Percentiles rank a stretch among this genome's conserved stretches.
These are phyloP conservation scores for Amblyraja radiata DNA, from an alignment of 2,797 vertebrate genomes.

Conservation along the genomic window DNA sequence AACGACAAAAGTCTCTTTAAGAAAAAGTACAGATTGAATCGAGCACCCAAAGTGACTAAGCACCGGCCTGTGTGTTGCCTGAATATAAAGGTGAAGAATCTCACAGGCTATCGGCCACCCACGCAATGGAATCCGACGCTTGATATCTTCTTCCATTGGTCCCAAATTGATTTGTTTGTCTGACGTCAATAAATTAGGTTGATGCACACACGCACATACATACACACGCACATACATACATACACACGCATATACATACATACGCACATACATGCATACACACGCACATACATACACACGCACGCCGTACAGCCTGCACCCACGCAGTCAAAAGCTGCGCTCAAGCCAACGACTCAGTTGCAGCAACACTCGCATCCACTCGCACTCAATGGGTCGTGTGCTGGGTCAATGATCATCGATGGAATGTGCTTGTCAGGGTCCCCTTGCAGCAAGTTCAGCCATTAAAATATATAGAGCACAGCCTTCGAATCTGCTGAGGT, in stretches of 20 bases:
- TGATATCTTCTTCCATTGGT: not conserved
- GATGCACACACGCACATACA: not conserved
- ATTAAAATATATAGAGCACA: slow-evolving; percentile 42
- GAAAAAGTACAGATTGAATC: not conserved
- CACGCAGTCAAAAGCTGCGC: not conserved
- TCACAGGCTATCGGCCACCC: not conserved
- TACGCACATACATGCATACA: not conserved
- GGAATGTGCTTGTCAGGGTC: slow-evolving; percentile 1
- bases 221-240: not conserved
- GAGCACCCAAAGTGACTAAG: not conserved
- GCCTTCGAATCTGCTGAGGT: slow-evolving; percentile 44
- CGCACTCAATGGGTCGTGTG: not conserved
- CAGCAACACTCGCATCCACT: not conserved
- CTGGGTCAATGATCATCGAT: not conserved
- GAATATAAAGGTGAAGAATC: not conserved
- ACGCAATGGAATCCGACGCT: not conserved
- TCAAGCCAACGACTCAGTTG: not conserved
- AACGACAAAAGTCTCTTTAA: not conserved
- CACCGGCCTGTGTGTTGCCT: not conserved
- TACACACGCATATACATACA: too few species aligned
- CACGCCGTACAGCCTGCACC: not conserved
- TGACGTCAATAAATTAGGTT: slow-evolving; percentile 29
- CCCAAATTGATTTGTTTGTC: not conserved
- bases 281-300: too few species aligned
- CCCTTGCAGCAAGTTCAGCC: not conserved